A percentile compares a stretch with the other conserved stretches of the same genome.
Conservation (phyloP, 2,113 vertebrate genomes). For the Tympanuchus pallidicinctus region DNA sequence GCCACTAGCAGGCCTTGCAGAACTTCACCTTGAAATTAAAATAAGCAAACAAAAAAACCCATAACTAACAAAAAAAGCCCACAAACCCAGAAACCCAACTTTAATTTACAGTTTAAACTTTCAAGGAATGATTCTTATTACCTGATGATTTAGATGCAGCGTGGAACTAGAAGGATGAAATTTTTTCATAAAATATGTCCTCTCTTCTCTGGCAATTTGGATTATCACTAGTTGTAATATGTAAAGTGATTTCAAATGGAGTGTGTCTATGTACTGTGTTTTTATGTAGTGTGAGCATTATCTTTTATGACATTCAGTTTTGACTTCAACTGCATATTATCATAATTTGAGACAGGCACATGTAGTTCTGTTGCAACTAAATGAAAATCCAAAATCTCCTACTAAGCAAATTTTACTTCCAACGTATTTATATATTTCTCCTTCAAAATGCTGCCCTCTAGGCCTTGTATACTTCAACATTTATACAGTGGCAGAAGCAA, state of each 20-base stretch:
- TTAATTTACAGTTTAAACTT: background rate
- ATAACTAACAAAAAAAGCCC: background rate
- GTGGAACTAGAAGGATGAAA: background rate
- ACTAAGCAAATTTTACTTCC: slow-evolving; percentile 28
- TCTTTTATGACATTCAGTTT: background rate
- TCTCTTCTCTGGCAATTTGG: background rate
- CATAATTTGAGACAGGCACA: background rate
- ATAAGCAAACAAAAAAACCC: background rate
- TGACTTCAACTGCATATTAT: background rate
- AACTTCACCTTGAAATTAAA: background rate
- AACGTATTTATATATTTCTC: slow-evolving; percentile 50
- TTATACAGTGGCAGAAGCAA: slow-evolving; percentile 34
- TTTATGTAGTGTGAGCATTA: background rate
- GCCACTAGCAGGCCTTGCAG: background rate
- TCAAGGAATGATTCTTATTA: background rate
- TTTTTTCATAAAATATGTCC: background rate
- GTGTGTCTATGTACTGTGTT: background rate
- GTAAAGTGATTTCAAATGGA: slow-evolving; percentile 9
- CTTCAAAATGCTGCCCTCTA: slow-evolving; percentile 52
- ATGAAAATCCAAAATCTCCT: slow-evolving; percentile 12
- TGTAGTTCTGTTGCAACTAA: background rate
- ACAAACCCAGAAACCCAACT: background rate
- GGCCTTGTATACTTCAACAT: slow-evolving; percentile 41
- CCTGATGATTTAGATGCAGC: background rate
- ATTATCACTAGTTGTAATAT: background rate